These are phyloP conservation scores for Cybosia mesomella DNA, from an alignment of 2,888 invertebrate genomes.

Conservation along the genomic window DNA sequence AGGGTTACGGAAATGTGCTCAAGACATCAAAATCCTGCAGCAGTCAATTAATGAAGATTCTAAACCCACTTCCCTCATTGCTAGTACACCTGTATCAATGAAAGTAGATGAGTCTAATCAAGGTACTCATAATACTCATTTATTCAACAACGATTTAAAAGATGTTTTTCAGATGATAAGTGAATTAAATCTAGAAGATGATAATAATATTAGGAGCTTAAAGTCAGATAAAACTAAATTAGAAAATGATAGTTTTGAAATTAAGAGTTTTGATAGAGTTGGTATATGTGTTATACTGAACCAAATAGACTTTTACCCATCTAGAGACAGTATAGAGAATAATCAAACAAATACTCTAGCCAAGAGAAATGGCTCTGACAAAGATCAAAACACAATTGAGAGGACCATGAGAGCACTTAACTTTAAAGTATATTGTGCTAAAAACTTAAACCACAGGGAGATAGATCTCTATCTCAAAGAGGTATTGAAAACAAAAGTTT, in stretches of 20 bases:
- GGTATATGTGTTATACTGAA: conserved; percentile 80
- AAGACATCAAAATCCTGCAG: conserved; percentile 64
- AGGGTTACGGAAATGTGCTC: conserved; percentile 60
- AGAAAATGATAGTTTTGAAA: conserved; percentile 63
- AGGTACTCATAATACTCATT: conserved; percentile 20
- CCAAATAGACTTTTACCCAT: conserved; percentile 76
- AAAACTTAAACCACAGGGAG: conserved; percentile 67
- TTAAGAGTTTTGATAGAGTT: conserved; percentile 69
- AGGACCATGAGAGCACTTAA: conserved; percentile 72
- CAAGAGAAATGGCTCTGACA: conserved; percentile 68
- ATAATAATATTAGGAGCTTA: conserved; percentile 45
- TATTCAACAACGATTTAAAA: conserved; percentile 54
- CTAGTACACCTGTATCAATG: conserved; percentile 40
- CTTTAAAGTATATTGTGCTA: conserved; percentile 68
- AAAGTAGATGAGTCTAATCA: conserved; percentile 42
- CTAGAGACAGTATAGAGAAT: conserved; percentile 68
- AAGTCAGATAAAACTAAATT: conserved; percentile 66
- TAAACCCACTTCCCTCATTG: conserved; percentile 26
- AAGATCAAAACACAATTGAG: conserved; percentile 66
- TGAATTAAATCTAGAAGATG: conserved; percentile 56
- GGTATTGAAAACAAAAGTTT: conserved; percentile 63
- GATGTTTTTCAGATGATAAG: conserved; percentile 61
- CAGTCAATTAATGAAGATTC: conserved; percentile 51
- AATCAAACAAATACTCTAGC: conserved; percentile 51
- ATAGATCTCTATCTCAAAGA: conserved; percentile 70